Conservation (phyloP, 2,797 vertebrate genomes). For the Allobates femoralis region DNA sequence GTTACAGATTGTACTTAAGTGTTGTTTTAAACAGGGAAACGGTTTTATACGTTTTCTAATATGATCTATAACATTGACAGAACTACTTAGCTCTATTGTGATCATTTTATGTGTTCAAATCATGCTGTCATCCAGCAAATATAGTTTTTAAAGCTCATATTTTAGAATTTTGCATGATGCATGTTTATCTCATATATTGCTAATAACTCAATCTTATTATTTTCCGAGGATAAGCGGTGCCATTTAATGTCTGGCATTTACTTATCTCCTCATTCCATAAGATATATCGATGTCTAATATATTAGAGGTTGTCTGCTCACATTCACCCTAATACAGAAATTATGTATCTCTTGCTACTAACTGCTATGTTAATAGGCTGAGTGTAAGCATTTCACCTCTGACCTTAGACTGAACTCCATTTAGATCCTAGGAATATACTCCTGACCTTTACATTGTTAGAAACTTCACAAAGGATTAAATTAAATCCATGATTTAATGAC, state of each 20-base stretch:
- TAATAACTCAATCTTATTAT: background rate
- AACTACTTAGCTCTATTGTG: background rate
- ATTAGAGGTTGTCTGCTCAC: background rate
- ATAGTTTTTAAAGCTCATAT: background rate
- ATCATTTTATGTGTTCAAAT: background rate
- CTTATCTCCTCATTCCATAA: background rate
- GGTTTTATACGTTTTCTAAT: background rate
- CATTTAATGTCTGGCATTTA: background rate
- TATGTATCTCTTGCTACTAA: background rate
- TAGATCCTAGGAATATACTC: conserved; percentile 31
- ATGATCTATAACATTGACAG: background rate
- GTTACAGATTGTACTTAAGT: background rate
- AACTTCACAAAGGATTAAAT: conserved; percentile 16
- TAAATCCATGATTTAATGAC: conserved; percentile 3
- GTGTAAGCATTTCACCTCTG: conserved; percentile 43
- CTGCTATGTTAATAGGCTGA: background rate
- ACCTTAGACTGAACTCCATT: conserved; percentile 23
- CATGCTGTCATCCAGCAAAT: background rate
- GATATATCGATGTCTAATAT: background rate
- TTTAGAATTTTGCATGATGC: background rate
- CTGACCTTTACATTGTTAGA: conserved; percentile 36
- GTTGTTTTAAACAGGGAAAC: background rate
- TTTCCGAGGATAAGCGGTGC: background rate
- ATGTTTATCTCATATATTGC: background rate
- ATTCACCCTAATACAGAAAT: background rate